Conservation (phyloP, 2,113 vertebrate genomes). For the Condylura cristata region DNA sequence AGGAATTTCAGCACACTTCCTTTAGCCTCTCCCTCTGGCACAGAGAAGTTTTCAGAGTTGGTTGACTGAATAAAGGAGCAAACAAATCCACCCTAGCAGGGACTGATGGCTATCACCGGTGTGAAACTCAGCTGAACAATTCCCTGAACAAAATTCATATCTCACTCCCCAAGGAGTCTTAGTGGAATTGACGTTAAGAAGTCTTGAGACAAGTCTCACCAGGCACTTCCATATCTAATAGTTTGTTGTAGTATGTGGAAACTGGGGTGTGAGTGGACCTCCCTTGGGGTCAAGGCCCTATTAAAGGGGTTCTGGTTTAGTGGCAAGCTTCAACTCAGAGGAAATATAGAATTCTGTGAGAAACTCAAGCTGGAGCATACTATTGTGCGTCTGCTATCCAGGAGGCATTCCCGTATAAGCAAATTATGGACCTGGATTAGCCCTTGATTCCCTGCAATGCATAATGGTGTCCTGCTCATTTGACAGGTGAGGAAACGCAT, state of each 20-base stretch:
- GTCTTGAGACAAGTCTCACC: neutral
- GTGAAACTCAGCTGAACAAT: constrained; percentile 19
- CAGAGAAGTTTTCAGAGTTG: constrained; percentile 9
- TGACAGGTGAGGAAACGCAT: neutral
- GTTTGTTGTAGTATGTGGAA: neutral
- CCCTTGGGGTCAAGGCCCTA: neutral
- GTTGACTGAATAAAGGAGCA: constrained; percentile 27
- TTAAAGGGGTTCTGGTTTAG: neutral
- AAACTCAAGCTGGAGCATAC: constrained; percentile 11
- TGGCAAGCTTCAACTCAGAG: neutral
- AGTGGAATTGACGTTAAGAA: neutral
- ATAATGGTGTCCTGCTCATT: neutral
- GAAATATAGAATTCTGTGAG: neutral
- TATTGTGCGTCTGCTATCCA: neutral
- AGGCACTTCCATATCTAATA: neutral
- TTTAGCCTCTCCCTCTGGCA: constrained; percentile 42
- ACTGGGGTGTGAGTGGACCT: neutral
- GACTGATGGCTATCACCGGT: neutral
- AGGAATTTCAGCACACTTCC: constrained; percentile 7
- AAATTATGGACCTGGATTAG: neutral
- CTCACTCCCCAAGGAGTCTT: neutral
- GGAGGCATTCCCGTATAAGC: neutral
- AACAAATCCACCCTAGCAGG: neutral
- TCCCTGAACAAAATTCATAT: constrained; percentile 28
- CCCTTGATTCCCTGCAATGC: neutral